phyloP scores from a whole-genome alignment of 2,113 vertebrate genomes.

The Dipodomys spectabilis region DNA sequence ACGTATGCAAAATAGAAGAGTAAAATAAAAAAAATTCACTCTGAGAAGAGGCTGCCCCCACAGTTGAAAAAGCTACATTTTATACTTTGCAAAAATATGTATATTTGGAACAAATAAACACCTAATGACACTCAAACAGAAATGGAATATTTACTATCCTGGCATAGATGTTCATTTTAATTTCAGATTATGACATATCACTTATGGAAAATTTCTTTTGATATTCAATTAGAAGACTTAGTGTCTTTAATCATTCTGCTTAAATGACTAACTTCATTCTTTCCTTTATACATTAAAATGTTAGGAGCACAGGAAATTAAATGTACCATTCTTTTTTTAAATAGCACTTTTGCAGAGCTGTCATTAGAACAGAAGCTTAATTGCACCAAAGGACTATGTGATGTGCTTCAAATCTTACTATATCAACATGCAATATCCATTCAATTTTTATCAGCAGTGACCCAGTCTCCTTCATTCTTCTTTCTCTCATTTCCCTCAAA shows the following conservation, averaged over 20 bases:
- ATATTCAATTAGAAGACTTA: too few species aligned
- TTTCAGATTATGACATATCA: too few species aligned
- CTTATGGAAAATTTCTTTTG: too few species aligned
- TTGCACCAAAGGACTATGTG: background rate
- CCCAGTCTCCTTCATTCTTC: background rate
- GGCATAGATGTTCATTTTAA: too few species aligned
- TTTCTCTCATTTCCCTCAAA: background rate
- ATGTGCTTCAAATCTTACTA: background rate
- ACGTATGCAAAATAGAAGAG: too few species aligned
- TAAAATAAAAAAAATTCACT: too few species aligned
- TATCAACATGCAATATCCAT: background rate
- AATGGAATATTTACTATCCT: too few species aligned
- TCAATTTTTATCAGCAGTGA: slow-evolving; percentile 11
- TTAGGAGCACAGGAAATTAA: slow-evolving; percentile 44
- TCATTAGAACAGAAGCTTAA: background rate
- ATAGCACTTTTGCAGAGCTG: background rate
- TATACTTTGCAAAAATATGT: too few species aligned
- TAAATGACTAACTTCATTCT: slow-evolving; percentile 28
- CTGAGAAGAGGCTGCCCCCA: too few species aligned
- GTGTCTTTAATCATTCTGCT: slow-evolving; percentile 40
- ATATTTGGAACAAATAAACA: too few species aligned
- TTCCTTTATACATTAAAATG: slow-evolving; percentile 6
- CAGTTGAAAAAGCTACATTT: too few species aligned
- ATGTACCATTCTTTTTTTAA: background rate
- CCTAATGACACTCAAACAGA: too few species aligned